These are phyloP conservation scores for Cyclina sinensis DNA, from an alignment of 1,140 invertebrate species.

Conservation along the genomic window DNA sequence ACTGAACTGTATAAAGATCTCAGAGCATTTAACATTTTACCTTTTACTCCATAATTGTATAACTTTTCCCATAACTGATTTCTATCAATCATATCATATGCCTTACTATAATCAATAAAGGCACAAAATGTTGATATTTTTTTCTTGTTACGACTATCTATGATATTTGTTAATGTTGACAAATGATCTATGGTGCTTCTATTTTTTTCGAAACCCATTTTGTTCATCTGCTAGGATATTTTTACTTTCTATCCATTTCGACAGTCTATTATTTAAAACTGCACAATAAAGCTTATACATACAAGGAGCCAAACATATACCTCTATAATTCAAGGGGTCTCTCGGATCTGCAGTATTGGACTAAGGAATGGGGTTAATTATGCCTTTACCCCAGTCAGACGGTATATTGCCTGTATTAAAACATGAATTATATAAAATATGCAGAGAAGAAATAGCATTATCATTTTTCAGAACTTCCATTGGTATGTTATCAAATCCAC, in stretches of 20 bases:
- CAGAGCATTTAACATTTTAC: constrained; percentile 50
- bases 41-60: constrained; percentile 43
- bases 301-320: too few species aligned
- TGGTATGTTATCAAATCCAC: background rate
- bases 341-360: too few species aligned
- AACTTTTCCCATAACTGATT: background rate
- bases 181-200: constrained; percentile 69
- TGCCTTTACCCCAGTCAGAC: too few species aligned
- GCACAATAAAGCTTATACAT: too few species aligned
- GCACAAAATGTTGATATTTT: constrained; percentile 56
- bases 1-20: constrained; percentile 50
- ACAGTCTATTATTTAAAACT: constrained; percentile 67
- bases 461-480: background rate
- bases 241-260: constrained; percentile 38
- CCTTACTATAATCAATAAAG: constrained; percentile 69
- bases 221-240: constrained; percentile 63
- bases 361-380: too few species aligned
- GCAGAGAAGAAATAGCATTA: background rate
- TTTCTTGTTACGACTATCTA: constrained; percentile 55
- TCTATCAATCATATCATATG: constrained; percentile 61
- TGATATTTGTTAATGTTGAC: constrained; percentile 50
- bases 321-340: too few species aligned
- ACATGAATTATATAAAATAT: background rate
- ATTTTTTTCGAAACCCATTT: too few species aligned
- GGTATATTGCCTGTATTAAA: background rate